Base-by-base conservation (phyloP, 1,140 invertebrate species). In the Panulirus ornatus region DNA sequence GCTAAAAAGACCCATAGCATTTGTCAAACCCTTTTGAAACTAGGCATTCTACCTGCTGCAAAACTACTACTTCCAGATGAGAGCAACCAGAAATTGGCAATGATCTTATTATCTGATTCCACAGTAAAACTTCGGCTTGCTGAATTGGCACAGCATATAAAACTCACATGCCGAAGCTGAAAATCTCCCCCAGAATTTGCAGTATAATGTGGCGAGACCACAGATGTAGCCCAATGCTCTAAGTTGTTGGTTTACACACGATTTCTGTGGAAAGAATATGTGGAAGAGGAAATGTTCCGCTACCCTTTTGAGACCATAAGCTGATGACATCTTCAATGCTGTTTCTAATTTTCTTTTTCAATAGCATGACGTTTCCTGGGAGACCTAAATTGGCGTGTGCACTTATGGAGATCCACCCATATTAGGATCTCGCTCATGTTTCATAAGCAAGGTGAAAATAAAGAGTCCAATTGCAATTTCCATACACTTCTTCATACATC, bases 341-440 rank as follows among this genome's bases (percentile, higher is more conserved):
- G 1, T 30, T 47, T 79, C 42, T 2, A 75, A 75, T 34, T 75
- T n/a, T n/a, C n/a, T 75, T n/a, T 83, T 83, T 75, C 16, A 75
- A 0, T 0, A 75, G 63, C 30, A 66, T 63, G 27, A 2, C n/a
- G 34, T 36, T 63, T 83, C 9, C 6, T 83, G 81, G 81, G 81
- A 83, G 27, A 63, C 51, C 34, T 2, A 63, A 16, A 36, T 83
- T 51, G 16, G 81, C 27, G 47, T 66, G 8, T 83, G 51, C 63
- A 78, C 34, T 14, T 8, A 87, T n/a, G 84, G 47, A 30, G 84
- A n/a, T 19, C 73, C 73, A 22, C 22, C 5, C 16, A 78, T 79
- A 73, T 36, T 87, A 14, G 51, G 84, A n/a, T 87, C 51, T 14
- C 75, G 44, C 16, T 87, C 51, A 38, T 30, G 75, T 14, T 87